Evolutionary conservation across 2,797 vertebrate genomes (phyloP), one percentile per base, ranked within the genome.

Genomic region (Alosa sapidissima): DNA sequence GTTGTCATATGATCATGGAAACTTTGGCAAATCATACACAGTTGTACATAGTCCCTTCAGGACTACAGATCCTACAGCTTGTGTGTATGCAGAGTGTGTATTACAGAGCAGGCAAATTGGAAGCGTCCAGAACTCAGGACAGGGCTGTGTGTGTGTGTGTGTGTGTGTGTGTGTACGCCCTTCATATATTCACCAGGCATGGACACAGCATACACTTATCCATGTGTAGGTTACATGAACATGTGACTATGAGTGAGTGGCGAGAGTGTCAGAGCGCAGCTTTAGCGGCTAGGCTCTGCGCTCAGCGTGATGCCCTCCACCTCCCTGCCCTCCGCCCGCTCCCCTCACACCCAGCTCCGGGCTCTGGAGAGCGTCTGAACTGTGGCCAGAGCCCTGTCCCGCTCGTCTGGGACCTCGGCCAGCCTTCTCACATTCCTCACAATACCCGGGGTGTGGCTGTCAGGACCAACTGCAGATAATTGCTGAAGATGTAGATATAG

Each of bases 371-470:
- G 58, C 58, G n/a, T 62, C 58, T 62, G 58, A 72, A 33, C 28
- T 28, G 2, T 11, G 33, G 65, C 65, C 65, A 36, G 1, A 9
- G 55, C 84, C 83, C 85, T 84, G 83, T 92, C 90, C 89, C 87
- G 84, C 60, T 87, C 8, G 84, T 84, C 90, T 87, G 89, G 91
- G 92, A 89, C 84, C 55, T 0, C 10, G 47, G 92, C 92, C 92
- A 94, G 87, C 83, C 88, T 89, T 93, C 90, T 93, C 91, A 91
- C 91, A 89, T 93, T 92, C 88, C 88, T 65, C 24, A 87, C 88
- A 88, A 87, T 91, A 92, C 90, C 90, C 91, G 78, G 75, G 72
- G 87, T 82, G 78, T 49, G 88, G 88, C 62, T 88, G 89, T 91
- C 90, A 91, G 85, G 4, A 85, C 62, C 83, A 68, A 72, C 87